Conservation (phyloP, 2,888 invertebrate genomes). For the Philonicus albiceps region DNA sequence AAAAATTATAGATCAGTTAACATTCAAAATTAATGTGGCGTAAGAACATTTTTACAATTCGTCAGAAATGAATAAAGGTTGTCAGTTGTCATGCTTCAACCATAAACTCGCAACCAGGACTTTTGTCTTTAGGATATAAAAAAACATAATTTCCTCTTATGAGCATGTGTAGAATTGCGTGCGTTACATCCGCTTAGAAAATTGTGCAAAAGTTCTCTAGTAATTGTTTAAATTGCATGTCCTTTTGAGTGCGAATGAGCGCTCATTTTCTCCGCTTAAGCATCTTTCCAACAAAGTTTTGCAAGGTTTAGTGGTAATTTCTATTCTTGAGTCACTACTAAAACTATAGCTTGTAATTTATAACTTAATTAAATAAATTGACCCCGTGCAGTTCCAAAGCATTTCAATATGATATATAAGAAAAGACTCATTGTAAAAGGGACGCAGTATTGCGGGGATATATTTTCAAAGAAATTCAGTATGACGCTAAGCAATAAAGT, state of each 20-base stretch:
- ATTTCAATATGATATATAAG: too few species aligned
- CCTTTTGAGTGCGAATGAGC: too few species aligned
- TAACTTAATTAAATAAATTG: not conserved
- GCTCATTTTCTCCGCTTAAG: not conserved
- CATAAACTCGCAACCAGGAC: not conserved
- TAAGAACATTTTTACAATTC: not conserved
- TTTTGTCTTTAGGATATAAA: not conserved
- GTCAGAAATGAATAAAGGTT: not conserved
- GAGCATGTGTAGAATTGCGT: not conserved
- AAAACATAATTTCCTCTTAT: not conserved
- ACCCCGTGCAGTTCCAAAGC: too few species aligned
- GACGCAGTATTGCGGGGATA: too few species aligned
- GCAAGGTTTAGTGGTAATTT: too few species aligned
- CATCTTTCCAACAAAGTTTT: not conserved
- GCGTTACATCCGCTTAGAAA: not conserved
- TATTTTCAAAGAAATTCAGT: not conserved
- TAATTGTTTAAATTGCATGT: too few species aligned
- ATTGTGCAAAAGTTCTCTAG: not conserved
- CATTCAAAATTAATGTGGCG: not conserved
- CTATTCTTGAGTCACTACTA: too few species aligned
- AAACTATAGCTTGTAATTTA: not conserved
- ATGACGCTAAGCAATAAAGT: not conserved
- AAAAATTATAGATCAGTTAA: not conserved
- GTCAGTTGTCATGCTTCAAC: not conserved
- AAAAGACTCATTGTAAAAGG: too few species aligned